Percentiles rank a stretch among this genome's conserved stretches.
Evolutionary conservation across 2,888 invertebrate genomes (phyloP).

Genomic region (Orthosia gracilis): DNA sequence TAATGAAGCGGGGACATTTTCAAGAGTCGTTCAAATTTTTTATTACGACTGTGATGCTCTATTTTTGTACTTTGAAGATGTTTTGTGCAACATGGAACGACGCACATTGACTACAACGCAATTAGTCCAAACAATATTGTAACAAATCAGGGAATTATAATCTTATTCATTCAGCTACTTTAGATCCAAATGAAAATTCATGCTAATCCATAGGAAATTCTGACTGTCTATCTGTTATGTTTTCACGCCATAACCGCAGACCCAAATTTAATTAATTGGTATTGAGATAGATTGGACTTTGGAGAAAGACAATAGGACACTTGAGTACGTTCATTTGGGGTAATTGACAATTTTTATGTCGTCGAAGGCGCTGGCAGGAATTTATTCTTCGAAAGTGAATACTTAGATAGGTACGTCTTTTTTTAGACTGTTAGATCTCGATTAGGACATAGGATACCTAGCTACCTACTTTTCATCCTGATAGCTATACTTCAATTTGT

Average conservation of each 20-base stretch:
- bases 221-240: background rate
- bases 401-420: no score
- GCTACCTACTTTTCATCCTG: no score
- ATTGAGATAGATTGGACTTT: no score
- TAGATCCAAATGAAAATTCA: background rate
- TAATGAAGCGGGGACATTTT: slow-evolving; percentile 89
- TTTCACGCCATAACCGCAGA: background rate
- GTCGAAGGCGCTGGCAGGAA: no score
- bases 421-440: no score
- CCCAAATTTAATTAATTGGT: background rate
- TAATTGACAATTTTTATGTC: no score
- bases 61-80: slow-evolving; percentile 78
- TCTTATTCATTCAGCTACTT: background rate
- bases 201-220: background rate
- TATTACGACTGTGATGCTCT: slow-evolving; percentile 84
- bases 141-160: slow-evolving; percentile 2
- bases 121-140: slow-evolving; percentile 25
- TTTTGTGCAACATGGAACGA: slow-evolving; percentile 63
- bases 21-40: slow-evolving; percentile 84
- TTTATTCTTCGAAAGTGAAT: no score
- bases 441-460: no score
- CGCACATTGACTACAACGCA: slow-evolving; percentile 21
- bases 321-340: no score
- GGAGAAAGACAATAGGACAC: no score
- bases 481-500: no score